These are phyloP conservation scores for Oligia latruncula DNA, from an alignment of 2,888 invertebrate species.

Conservation along the genomic window DNA sequence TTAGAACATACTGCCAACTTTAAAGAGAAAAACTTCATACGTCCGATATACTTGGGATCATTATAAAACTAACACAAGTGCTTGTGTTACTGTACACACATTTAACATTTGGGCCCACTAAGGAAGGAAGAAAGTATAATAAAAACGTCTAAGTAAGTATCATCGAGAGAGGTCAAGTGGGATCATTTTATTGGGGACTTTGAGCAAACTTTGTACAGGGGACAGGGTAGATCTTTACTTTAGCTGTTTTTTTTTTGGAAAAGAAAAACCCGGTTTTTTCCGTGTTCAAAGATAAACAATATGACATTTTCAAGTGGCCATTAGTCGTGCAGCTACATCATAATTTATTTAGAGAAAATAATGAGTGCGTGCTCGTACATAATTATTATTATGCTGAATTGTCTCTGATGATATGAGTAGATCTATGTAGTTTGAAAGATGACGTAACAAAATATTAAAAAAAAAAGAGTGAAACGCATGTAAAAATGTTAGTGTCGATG, in stretches of 20 bases:
- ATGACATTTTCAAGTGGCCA: constrained; percentile 33
- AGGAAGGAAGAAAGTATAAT: constrained; percentile 13
- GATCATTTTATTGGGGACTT: constrained; percentile 43
- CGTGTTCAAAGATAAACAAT: constrained; percentile 37
- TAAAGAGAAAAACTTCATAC: background rate
- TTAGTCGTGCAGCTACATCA: constrained; percentile 27
- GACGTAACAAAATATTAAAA: too few relatives aligned
- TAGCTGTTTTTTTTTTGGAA: background rate
- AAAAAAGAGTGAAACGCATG: too few relatives aligned
- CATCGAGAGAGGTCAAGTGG: constrained; percentile 53
- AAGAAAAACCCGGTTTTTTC: background rate
- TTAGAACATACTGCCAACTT: background rate
- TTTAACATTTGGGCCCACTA: constrained; percentile 14
- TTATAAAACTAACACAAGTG: background rate
- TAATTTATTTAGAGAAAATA: background rate
- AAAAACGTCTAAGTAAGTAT: constrained; percentile 44
- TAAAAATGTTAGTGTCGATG: too few relatives aligned
- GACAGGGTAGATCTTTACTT: constrained; percentile 7
- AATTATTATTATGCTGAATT: background rate
- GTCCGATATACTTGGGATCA: background rate
- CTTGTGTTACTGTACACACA: background rate
- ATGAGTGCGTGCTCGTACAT: constrained; percentile 5
- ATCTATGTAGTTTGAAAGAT: too few relatives aligned
- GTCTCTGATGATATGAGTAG: too few relatives aligned
- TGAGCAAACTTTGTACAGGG: constrained; percentile 39